These are phyloP conservation scores for Paelopatides confundens DNA, from an alignment of 53 echinoderm and acorn worm species.

Conservation along the genomic window DNA sequence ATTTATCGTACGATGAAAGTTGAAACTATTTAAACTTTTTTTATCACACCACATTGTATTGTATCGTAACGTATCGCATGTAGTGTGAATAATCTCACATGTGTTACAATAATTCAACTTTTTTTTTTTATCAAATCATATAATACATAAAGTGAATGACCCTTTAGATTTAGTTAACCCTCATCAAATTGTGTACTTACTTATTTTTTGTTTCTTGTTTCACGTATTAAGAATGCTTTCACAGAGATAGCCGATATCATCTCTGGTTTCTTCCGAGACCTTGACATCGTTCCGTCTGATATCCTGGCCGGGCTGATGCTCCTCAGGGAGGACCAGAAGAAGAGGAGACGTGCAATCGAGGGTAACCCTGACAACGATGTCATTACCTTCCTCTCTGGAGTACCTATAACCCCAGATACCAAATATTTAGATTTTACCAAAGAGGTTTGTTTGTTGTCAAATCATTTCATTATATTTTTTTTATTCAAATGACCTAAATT, in stretches of 20 bases:
- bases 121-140: too few relatives aligned
- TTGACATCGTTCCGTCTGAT: conserved; percentile 94
- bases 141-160: too few relatives aligned
- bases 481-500: too few relatives aligned
- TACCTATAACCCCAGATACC: conserved; percentile 89
- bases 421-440: conserved; percentile 84
- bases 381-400: conserved; percentile 90
- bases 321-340: conserved; percentile 91
- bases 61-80: too few relatives aligned
- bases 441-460: conserved; percentile 47
- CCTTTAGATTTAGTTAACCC: too few relatives aligned
- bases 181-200: too few relatives aligned
- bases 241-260: conserved; percentile 88
- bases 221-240: conserved; percentile 79
- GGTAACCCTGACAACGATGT: conserved; percentile 80
- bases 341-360: conserved; percentile 78
- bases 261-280: conserved; percentile 93
- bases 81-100: too few relatives aligned
- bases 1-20: too few relatives aligned
- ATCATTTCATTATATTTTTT: too few relatives aligned
- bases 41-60: too few relatives aligned
- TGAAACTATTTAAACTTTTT: too few relatives aligned
- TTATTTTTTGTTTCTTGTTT: neutral
- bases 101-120: too few relatives aligned
- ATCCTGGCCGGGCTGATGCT: conserved; percentile 94